Base-by-base conservation (phyloP, 2,797 vertebrate species). In the Notoglanidium macrostoma region DNA sequence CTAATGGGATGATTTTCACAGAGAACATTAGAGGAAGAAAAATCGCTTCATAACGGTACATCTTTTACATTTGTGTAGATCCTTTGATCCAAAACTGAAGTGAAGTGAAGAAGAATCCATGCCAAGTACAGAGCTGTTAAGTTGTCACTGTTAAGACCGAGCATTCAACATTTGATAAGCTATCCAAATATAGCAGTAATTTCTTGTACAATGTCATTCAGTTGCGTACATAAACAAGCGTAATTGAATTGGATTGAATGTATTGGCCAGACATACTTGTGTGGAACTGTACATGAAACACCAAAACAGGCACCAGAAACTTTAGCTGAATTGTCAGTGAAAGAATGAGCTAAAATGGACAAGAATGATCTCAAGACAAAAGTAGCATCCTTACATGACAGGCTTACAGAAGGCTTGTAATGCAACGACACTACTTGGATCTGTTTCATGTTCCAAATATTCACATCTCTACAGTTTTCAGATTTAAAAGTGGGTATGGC, bases 1-100 rank as follows among this genome's bases (percentile, higher is more conserved):
- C 98, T 99, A 94, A 55, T 5, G 9, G 68, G 65, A 68, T 19
- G 54, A 77, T 76, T 21, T 68, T 44, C 68, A 89, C 49, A 82
- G n/a, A 87, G 74, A 87, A 55, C 29, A 57, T 86, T 40, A 29
- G 14, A 78, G 10, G n/a, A 77, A 6, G 46, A 68, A 35, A 78
- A 54, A 78, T 54, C 7, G 12, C 10, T 51, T 68, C n/a, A 15
- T 26, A 59, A 35, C 2, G 5, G 57, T 40, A 6, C 54, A 35
- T 40, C 4, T 40, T 40, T 57, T 11, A 79, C 29, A 29, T 61
- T 61, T 57, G 40, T 40, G 10, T 6, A 85, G 15, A 51, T 61
- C 26, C 68, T 59, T 26, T 14, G 26, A 61, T 59, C 32, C 55
- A 44, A 15, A 59, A 49, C 7, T 49, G 49, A 49, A 5, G 32